Evolutionary conservation across 2,888 invertebrate genomes (phyloP), one percentile per base, ranked within the genome.

Genomic region (Monoplex corrugatus): DNA sequence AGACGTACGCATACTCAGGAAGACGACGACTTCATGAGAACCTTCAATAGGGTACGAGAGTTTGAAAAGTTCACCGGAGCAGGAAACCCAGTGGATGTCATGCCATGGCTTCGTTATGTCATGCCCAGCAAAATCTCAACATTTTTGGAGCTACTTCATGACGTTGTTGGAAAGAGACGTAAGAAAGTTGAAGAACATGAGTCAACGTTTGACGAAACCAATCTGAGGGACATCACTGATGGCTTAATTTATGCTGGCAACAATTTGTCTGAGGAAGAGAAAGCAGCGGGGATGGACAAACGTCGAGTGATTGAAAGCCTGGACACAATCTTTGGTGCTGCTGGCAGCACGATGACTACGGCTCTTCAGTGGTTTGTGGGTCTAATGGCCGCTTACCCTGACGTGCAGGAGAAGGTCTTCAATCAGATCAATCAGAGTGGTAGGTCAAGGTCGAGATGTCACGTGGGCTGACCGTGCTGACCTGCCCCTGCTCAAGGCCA

Each of bases 311-410:
- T 94, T 63, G 91, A 91, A 1, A 95, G 94, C 1, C 92, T 94
- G 10, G 93, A 94, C 85, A 94, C 94, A 80, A 90, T 94, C 28
- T 93, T 95, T 19, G 94, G 94, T 3, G 94, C 95, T 35, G 95
- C 95, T 0, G 93, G 94, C 86, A 94, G 94, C 85, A 94, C 94
- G 16, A 92, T 94, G n/a, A 91, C 94, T 10, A 92, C 92, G 32
- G 93, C 94, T 1, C 85, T 95, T 10, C 92, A 93, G 38, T 95
- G 95, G 95, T 90, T 91, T 3, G 89, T 94, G 28, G 91, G 94
- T 0, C 94, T 93, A 89, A 92, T 94, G 92, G 93, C 93, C 13
- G 92, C 92, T 10, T 89, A 93, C 86, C 94, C 93, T 0, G 93
- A 94, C 8, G 91, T 93, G 87, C 95, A 94, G 89, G 92, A 93